Base-by-base conservation (phyloP, 2,113 vertebrate genomes). In the Otus sunia region DNA sequence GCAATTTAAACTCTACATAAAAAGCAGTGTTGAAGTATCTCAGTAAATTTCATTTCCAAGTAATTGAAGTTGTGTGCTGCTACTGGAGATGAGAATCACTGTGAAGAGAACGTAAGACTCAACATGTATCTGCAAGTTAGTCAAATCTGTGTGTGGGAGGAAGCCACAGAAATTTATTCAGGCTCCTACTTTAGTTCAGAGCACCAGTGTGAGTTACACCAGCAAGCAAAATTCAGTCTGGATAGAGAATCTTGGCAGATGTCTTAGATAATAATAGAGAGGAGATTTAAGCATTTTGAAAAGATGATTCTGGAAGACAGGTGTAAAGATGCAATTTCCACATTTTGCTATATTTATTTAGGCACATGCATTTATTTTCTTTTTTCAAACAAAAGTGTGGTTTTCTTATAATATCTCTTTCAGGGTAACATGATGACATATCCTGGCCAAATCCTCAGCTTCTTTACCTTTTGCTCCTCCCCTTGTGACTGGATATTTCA, bases 121-220 rank as follows among this genome's bases (percentile, higher is more conserved):
- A n/a, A 94, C 62, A 91, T 52, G 29, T 77, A 67, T 71, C n/a
- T 85, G 58, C 49, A 94, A 83, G 53, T 58, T 80, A 94, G 90
- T 81, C 62, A 86, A 80, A 77, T 60, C 12, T 55, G 1, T 50
- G 20, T 75, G 94, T 79, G 76, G 86, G 96, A 97, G 67, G 87
- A 94, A 86, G 36, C 21, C n/a, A 92, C 76, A 95, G 74, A 94
- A 89, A 88, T 96, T 64, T 88, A 52, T 96, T 96, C 81, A 90
- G 4, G 53, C 80, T 96, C 20, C 41, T 94, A 34, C 36, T 93
- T 92, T 55, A 66, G 41, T 78, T 96, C n/a, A 53, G 32, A 77
- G 6, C 94, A 93, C 71, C 62, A 88, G 20, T 50, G 26, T 94
- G 82, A 96, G 82, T 85, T 96, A 94, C 56, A 78, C 10, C 63